Evolutionary conservation across 2,888 invertebrate genomes (phyloP), one percentile per base, ranked within the genome.

Genomic region (Cryptocephalus moraei): DNA sequence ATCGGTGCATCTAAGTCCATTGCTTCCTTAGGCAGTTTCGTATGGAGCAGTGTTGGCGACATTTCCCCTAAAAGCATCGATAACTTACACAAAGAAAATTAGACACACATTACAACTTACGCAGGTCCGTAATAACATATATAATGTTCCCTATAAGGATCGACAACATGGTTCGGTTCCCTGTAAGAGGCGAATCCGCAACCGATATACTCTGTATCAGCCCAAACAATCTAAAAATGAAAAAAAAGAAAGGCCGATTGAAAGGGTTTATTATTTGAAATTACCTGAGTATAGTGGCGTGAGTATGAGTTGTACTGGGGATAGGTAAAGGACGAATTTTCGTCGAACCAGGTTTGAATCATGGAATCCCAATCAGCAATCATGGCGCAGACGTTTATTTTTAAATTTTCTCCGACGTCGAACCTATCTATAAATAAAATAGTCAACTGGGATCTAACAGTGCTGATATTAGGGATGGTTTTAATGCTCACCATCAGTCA

Each of bases 191-290:
- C 45, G 40, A 48, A 57, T 12, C 58, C 58, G 34, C 58, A 58
- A 8, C 58, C 58, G 12, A 58, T 43, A 22, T 48, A 46, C 13
- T 43, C 22, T 9, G 58, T 54, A 41, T 53, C 45, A 11, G 49
- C 57, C 58, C 58, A 58, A 8, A 52, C 53, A 44, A 57, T 38
- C 46, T 47, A 43, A 38, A 45, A 52, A n/a, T n/a, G 36, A 32
- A 36, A 36, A 36, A 4, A 4, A 36, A 4, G 12, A 6, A 22
- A 2, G 6, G 3, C 6, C 6, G 22, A 22, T 6, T 22, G 2
- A 2, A 22, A 22, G 2, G 6, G 6, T 4, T 22, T 4, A 2
- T 22, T 22, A 4, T 22, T 22, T 22, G 22, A 4, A 22, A 22
- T 22, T 22, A 22, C 22, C 6, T 22, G 22, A 6, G 22, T 22